Evolutionary conservation across 2,888 invertebrate species (phyloP).

Genomic region (Altica lythri): DNA sequence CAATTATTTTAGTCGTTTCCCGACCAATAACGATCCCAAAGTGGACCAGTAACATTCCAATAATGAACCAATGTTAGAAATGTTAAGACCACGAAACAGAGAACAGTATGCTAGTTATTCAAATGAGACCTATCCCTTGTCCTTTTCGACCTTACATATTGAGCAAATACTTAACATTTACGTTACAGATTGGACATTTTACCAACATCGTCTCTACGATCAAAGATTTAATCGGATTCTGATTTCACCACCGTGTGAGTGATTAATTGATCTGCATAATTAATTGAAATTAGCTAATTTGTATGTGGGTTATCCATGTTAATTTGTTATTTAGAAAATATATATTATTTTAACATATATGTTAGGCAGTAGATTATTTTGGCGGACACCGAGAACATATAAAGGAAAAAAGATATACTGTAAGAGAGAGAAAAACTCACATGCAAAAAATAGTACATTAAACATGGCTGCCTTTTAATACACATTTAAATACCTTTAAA

Average conservation of each 20-base stretch:
- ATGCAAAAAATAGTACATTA: too few species aligned
- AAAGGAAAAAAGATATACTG: too few species aligned
- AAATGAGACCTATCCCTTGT: constrained; percentile 23
- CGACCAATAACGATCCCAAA: constrained; percentile 16
- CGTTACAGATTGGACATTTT: constrained; percentile 11
- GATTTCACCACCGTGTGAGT: constrained; percentile 8
- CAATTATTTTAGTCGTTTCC: constrained; percentile 13
- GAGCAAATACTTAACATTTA: constrained; percentile 12
- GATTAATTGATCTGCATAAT: constrained; percentile 14
- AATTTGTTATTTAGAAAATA: too few species aligned
- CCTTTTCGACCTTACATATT: constrained; percentile 17
- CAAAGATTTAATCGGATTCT: constrained; percentile 8
- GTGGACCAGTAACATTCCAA: constrained; percentile 15
- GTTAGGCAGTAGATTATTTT: too few species aligned
- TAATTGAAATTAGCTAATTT: constrained; percentile 11
- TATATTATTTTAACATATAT: too few species aligned
- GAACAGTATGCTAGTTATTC: constrained; percentile 27
- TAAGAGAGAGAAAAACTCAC: too few species aligned
- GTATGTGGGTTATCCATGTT: too few species aligned
- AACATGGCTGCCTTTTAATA: too few species aligned
- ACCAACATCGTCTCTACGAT: constrained; percentile 5
- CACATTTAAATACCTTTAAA: too few species aligned
- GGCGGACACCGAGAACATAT: too few species aligned
- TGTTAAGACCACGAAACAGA: constrained; percentile 8
- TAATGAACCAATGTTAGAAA: constrained; percentile 23